Percentiles rank a stretch among this genome's conserved stretches.
Conservation (phyloP, 1,140 invertebrate species). For the Phenacoccus solenopsis region DNA sequence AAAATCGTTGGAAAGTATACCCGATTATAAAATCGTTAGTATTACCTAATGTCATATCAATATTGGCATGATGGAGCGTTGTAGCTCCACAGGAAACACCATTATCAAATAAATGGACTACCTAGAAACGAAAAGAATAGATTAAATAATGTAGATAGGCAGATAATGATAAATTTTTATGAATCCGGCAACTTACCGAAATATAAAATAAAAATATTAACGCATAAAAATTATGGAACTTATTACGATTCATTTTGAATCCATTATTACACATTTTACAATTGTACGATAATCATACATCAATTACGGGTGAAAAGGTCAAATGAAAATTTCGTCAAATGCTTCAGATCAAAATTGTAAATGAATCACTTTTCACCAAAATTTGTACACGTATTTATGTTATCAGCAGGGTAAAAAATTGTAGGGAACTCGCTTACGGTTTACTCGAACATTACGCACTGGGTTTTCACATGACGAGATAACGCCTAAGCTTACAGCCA, state of each 20-base stretch:
- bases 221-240: not conserved
- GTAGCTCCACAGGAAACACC: slow-evolving; percentile 46
- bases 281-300: not conserved
- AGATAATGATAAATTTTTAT: not conserved
- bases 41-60: slow-evolving; percentile 71
- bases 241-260: slow-evolving; percentile 7
- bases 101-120: not conserved
- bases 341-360: not conserved
- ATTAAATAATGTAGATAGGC: too few species aligned
- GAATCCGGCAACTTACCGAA: not conserved
- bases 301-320: not conserved
- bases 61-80: slow-evolving; percentile 58
- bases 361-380: too few species aligned
- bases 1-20: slow-evolving; percentile 16
- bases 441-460: too few species aligned
- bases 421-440: too few species aligned
- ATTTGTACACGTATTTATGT: not conserved
- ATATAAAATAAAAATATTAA: not conserved
- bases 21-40: slow-evolving; percentile 7
- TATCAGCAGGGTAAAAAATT: too few species aligned
- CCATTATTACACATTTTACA: not conserved
- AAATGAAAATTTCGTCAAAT: not conserved
- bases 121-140: not conserved
- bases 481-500: too few species aligned
- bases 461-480: too few species aligned